Conservation (phyloP, 2,888 invertebrate species). For the Augiades crinisus region DNA sequence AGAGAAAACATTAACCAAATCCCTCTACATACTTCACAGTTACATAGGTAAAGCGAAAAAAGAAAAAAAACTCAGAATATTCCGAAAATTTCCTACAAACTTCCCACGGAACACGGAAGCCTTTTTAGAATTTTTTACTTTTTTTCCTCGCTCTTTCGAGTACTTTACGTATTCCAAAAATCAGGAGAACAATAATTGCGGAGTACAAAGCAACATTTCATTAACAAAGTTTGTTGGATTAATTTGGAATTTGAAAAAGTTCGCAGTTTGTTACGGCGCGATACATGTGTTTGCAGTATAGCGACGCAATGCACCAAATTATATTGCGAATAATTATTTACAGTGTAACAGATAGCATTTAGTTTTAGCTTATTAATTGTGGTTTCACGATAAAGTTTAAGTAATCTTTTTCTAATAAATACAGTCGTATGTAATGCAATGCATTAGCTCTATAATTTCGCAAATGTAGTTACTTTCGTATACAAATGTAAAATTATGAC, state of each 20-base stretch:
- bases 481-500: no score
- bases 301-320: conserved; percentile 8
- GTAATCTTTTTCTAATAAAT: no score
- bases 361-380: no score
- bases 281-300: not conserved
- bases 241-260: not conserved
- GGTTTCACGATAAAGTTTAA: no score
- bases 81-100: conserved; percentile 19
- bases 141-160: conserved; percentile 11
- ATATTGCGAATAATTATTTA: no score
- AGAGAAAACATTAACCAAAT: conserved; percentile 1
- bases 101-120: conserved; percentile 9
- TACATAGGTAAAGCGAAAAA: not conserved
- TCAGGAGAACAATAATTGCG: conserved; percentile 2
- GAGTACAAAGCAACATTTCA: conserved; percentile 12
- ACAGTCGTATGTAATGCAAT: no score
- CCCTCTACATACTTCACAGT: no score
- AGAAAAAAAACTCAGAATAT: conserved; percentile 3
- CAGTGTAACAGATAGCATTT: no score
- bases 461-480: no score
- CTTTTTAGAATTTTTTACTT: conserved; percentile 2
- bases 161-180: conserved; percentile 13
- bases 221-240: conserved; percentile 4
- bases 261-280: not conserved
- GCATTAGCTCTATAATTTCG: no score